Percentiles rank a stretch among this genome's conserved stretches.
Conservation (phyloP, 2,113 vertebrate genomes). For the Sylvilagus bachmani region DNA sequence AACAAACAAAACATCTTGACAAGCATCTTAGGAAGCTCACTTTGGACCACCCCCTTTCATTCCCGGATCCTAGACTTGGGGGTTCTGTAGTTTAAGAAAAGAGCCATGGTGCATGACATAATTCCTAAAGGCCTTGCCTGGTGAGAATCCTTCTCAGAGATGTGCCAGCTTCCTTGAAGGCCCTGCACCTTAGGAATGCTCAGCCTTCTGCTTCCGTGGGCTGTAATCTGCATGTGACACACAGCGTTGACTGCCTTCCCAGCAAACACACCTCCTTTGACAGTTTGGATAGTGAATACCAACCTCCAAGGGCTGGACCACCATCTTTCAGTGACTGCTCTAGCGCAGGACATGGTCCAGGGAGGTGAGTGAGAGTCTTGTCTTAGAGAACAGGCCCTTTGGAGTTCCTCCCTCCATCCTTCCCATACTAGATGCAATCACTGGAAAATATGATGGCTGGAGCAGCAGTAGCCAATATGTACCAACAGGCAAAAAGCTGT, state of each 20-base stretch:
- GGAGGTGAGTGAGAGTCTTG: not conserved
- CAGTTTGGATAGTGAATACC: not conserved
- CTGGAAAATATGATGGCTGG: not conserved
- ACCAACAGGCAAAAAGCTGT: not conserved
- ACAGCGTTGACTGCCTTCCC: not conserved
- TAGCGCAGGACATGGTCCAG: not conserved
- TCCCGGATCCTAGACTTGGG: not conserved
- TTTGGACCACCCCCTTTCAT: not conserved
- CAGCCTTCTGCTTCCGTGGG: not conserved
- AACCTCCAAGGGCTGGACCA: not conserved
- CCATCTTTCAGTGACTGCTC: not conserved
- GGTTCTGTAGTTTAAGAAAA: constrained; percentile 8
- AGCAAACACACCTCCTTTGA: not conserved
- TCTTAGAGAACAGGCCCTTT: not conserved
- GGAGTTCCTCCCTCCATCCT: not conserved
- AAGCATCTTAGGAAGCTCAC: not conserved
- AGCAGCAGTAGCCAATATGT: not conserved
- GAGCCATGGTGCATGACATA: not conserved
- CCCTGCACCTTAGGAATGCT: not conserved
- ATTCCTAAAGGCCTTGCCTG: not conserved
- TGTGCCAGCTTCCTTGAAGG: not conserved
- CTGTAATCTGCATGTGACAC: not conserved
- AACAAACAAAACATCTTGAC: not conserved
- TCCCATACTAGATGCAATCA: not conserved
- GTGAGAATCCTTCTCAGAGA: not conserved